phyloP scores from a whole-genome alignment of 37 sponge, comb jelly and placozoan species.

The Cladorhizidae sp. region DNA sequence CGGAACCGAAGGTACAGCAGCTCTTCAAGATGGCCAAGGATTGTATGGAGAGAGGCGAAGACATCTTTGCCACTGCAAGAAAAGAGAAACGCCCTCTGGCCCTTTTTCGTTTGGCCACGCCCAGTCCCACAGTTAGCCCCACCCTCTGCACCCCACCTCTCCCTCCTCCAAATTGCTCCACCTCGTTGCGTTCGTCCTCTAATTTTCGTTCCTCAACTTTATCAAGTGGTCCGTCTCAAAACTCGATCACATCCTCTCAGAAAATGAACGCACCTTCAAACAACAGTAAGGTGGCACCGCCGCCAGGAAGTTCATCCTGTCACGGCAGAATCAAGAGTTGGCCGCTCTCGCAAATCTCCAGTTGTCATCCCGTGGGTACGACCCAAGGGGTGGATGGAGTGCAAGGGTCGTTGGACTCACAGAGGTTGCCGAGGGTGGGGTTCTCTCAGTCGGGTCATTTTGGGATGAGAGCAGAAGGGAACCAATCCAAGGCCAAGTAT shows the following conservation, averaged over 20 bases:
- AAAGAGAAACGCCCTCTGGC: slow-evolving; percentile 13
- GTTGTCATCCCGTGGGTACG: too few relatives aligned
- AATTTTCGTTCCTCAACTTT: too few relatives aligned
- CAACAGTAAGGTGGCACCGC: too few relatives aligned
- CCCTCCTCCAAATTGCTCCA: not conserved
- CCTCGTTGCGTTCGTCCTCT: too few relatives aligned
- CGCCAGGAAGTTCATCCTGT: too few relatives aligned
- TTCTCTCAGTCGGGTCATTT: not conserved
- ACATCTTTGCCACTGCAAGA: slow-evolving; percentile 25
- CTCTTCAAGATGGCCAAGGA: slow-evolving; percentile 60
- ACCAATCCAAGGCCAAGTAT: too few relatives aligned
- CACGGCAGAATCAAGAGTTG: not conserved
- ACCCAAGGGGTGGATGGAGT: not conserved
- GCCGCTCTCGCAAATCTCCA: not conserved
- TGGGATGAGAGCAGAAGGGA: not conserved
- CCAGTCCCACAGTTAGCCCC: not conserved
- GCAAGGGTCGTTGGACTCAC: not conserved
- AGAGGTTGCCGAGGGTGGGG: not conserved
- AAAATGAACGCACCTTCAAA: too few relatives aligned
- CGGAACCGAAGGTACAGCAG: slow-evolving; percentile 1
- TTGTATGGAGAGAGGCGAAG: slow-evolving; percentile 66
- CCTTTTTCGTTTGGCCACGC: slow-evolving; percentile 27
- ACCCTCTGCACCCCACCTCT: not conserved
- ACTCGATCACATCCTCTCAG: not conserved
- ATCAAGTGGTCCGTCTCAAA: not conserved